Percentiles rank a stretch among this genome's conserved stretches.
Evolutionary conservation across 2,888 invertebrate species (phyloP).

Genomic region (Blera fallax): DNA sequence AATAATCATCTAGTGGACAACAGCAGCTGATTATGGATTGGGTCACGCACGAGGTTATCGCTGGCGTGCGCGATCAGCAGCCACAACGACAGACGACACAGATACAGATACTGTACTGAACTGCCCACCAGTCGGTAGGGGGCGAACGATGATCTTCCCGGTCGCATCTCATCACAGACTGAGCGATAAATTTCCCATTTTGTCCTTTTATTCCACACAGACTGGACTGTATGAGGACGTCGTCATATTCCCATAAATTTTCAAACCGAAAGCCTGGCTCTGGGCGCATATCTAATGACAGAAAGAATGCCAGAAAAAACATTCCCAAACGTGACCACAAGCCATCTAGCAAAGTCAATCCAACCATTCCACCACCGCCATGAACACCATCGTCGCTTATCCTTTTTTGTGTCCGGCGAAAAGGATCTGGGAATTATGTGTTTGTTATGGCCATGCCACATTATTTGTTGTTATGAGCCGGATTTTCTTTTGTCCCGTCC

Average conservation of each 20-base stretch:
- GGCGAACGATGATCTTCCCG: conserved; percentile 20
- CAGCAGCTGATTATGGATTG: conserved; percentile 56
- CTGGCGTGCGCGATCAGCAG: conserved; percentile 56
- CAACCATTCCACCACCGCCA: background rate
- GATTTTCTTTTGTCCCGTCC: conserved; percentile 35
- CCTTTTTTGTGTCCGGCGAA: conserved; percentile 2
- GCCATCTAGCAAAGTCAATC: background rate
- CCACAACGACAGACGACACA: background rate
- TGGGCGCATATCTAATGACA: conserved; percentile 29
- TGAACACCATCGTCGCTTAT: conserved; percentile 6
- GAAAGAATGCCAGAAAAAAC: background rate
- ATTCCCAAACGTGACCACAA: conserved; percentile 30
- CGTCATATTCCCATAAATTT: conserved; percentile 43
- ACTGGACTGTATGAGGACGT: background rate
- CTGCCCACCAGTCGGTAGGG: background rate
- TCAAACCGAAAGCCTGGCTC: conserved; percentile 8
- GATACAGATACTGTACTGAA: background rate
- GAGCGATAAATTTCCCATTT: conserved; percentile 42
- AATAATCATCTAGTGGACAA: conserved; percentile 64
- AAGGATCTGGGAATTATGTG: conserved; percentile 58
- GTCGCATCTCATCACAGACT: conserved; percentile 9
- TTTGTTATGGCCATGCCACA: conserved; percentile 50
- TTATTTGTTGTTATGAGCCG: conserved; percentile 42
- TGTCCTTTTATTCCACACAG: background rate
- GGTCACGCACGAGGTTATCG: conserved; percentile 70